These are phyloP conservation scores for Hirtodrosophila confusa DNA, from an alignment of 2,888 invertebrate genomes.

Conservation along the genomic window DNA sequence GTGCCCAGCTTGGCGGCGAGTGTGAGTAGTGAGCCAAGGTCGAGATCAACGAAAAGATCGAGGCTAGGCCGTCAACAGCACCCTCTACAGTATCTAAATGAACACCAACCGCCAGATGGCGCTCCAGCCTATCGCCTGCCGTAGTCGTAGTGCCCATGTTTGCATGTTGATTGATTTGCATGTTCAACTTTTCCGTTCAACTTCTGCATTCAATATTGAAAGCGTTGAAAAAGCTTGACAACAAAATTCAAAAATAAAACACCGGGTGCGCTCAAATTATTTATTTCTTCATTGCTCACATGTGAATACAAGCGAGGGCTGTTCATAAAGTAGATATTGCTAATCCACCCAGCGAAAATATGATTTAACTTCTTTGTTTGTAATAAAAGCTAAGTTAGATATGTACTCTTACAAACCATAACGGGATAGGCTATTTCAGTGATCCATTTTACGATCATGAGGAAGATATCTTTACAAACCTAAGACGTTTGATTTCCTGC, in stretches of 20 bases:
- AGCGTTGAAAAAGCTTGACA: conserved; percentile 38
- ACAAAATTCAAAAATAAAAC: conserved; percentile 40
- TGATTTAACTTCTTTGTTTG: too few species aligned
- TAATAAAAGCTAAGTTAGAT: too few species aligned
- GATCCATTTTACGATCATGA: too few species aligned
- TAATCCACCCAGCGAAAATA: too few species aligned
- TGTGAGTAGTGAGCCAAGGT: conserved; percentile 77
- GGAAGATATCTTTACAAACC: too few species aligned
- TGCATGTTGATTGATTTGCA: conserved; percentile 61
- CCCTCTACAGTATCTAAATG: conserved; percentile 39
- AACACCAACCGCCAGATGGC: conserved; percentile 22
- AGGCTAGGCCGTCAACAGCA: conserved; percentile 33
- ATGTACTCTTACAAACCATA: too few species aligned
- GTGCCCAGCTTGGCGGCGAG: conserved; percentile 82
- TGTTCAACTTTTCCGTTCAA: conserved; percentile 48
- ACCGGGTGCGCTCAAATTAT: conserved; percentile 22
- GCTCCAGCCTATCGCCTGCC: conserved; percentile 23
- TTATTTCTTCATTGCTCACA: conserved; percentile 1
- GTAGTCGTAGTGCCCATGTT: conserved; percentile 11
- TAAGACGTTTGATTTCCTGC: too few species aligned
- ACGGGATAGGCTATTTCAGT: too few species aligned
- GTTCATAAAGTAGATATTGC: not conserved
- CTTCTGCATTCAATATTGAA: conserved; percentile 48
- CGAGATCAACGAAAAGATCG: conserved; percentile 8
- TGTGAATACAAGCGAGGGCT: conserved; percentile 14